Base-by-base conservation (phyloP, 2,113 vertebrate species). In the Spea multiplicata region DNA sequence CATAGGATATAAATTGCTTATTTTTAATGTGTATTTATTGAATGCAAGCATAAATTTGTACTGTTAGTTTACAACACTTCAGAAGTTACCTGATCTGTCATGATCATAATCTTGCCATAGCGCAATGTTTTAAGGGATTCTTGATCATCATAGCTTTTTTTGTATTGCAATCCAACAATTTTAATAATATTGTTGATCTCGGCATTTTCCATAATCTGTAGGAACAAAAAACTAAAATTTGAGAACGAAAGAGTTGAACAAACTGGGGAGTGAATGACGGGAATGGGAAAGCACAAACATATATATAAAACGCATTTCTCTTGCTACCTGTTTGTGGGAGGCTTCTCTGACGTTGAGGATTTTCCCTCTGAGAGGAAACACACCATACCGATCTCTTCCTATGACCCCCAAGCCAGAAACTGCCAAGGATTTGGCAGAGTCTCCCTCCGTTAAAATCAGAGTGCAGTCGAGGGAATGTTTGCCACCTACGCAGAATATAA, bases 121-220 rank as follows among this genome's bases (percentile, higher is more conserved):
- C 97, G 96, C 74, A 99, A 88, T 5, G 87, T 90, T 87, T 95
- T 95, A 84, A 99, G 88, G 17, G 96, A 98, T 83, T 99, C 97
- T 44, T 96, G 87, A 85, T 99, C 97, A 1, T 99, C 97, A n/a
- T 99, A 99, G 85, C 96, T 99, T 89, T 99, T 99, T 86, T 99
- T 99, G 84, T 99, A 99, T 2, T 99, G 97, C 2, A 99, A 90
- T 64, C 97, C 97, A 67, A 99, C 96, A 65, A 99, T 99, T 92
- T 99, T 99, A 83, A 99, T 99, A 83, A 99, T 98, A 88, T 97
- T 99, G 87, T 99, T 99, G 83, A 99, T 99, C 89, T 99, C 97
- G 47, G 96, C 96, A 66, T 99, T 99, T 89, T 99, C 97, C 97
- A 99, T 99, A 59, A 99, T 99, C 97, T 99, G 84, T 50, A 57